These are phyloP conservation scores for Haliclona indistincta DNA, from an alignment of 37 sponge, comb jelly and placozoan species.

Conservation along the genomic window DNA sequence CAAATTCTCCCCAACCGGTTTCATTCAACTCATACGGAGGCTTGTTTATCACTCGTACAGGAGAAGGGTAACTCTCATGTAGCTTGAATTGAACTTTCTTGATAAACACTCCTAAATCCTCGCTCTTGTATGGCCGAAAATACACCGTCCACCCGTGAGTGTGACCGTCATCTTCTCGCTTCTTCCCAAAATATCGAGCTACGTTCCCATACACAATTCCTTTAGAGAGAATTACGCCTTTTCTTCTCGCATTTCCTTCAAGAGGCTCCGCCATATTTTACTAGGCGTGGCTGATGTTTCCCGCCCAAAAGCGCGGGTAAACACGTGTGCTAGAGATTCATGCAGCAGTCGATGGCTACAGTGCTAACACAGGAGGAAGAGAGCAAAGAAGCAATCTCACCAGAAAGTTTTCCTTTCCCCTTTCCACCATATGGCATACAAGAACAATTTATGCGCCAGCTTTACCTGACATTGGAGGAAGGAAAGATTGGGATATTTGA, in stretches of 20 bases:
- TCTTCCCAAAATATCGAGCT: constrained; percentile 87
- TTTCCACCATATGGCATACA: constrained; percentile 94
- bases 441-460: constrained; percentile 83
- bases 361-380: neutral
- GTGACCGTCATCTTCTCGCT: constrained; percentile 96
- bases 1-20: constrained; percentile 99
- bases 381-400: neutral
- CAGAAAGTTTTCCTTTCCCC: constrained; percentile 89
- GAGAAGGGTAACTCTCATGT: constrained; percentile 95
- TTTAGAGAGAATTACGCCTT: constrained; percentile 75
- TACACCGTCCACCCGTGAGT: constrained; percentile 97
- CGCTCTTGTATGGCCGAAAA: constrained; percentile 88
- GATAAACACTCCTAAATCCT: constrained; percentile 79
- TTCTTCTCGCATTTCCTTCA: constrained; percentile 6
- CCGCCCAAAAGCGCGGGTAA: neutral
- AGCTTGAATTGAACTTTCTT: constrained; percentile 94
- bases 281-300: neutral
- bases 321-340: neutral
- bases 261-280: constrained; percentile 3
- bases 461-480: constrained; percentile 81
- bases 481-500: constrained; percentile 94
- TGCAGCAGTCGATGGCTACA: neutral
- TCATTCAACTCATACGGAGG: constrained; percentile 92
- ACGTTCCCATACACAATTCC: constrained; percentile 90
- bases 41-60: constrained; percentile 76